Evolutionary conservation across 1,140 invertebrate species (phyloP).

Genomic region (Daktulosphaira vitifoliae): DNA sequence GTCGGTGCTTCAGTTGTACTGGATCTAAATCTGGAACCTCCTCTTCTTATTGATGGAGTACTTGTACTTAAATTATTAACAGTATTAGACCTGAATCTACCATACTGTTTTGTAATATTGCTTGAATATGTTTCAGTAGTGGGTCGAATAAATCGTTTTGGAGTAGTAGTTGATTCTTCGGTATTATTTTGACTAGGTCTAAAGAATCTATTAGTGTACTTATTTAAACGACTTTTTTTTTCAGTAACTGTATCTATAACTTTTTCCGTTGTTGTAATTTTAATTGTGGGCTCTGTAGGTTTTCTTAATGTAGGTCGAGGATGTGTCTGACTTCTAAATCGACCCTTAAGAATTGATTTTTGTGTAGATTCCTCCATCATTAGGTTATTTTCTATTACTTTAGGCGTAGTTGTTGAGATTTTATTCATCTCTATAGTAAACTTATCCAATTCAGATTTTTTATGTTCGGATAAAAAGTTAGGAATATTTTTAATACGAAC

Average conservation of each 20-base stretch:
- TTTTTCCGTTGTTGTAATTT: neutral
- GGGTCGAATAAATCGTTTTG: neutral
- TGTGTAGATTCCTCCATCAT: neutral
- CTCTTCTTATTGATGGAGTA: neutral
- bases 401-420: neutral
- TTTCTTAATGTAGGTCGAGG: conserved; percentile 7
- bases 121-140: neutral
- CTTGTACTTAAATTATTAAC: neutral
- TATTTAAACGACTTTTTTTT: conserved; percentile 3
- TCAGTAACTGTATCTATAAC: neutral
- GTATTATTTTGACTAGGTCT: neutral
- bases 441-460: neutral
- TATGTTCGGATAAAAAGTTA: conserved; percentile 36
- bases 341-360: conserved; percentile 16
- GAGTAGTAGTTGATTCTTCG: neutral
- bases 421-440: neutral
- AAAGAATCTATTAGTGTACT: conserved; percentile 2
- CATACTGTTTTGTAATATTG: neutral
- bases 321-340: neutral
- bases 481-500: conserved; percentile 38
- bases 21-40: neutral
- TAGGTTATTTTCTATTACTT: neutral
- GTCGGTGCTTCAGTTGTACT: neutral
- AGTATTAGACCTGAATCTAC: neutral
- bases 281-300: neutral